Evolutionary conservation across 1,140 invertebrate genomes (phyloP).

Genomic region (Tetragnatha versicolor): DNA sequence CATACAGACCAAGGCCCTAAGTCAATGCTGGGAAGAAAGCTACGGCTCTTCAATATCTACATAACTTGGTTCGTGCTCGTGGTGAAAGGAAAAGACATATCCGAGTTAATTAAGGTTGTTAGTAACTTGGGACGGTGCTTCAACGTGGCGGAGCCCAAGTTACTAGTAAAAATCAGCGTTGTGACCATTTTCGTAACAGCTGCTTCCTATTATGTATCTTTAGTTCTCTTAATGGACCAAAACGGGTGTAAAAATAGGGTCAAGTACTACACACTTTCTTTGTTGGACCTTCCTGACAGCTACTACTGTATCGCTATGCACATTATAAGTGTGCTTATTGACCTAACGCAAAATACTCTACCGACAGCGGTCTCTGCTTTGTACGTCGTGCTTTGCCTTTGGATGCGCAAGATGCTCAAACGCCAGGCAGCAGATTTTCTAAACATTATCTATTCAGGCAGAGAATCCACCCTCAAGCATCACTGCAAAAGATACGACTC

Average conservation of each 20-base stretch:
- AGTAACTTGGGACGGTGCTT: neutral
- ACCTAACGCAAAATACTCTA: neutral
- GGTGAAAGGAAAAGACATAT: neutral
- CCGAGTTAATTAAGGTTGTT: neutral
- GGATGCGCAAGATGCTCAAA: neutral
- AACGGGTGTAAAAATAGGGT: neutral
- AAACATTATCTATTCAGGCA: neutral
- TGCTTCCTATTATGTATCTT: neutral
- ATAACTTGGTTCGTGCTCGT: neutral
- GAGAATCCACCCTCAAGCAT: neutral
- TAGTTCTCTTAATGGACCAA: neutral
- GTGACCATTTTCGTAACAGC: neutral
- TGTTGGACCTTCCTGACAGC: neutral
- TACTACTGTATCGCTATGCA: neutral
- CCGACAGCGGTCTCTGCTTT: neutral
- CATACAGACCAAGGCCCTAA: neutral
- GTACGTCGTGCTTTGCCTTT: neutral
- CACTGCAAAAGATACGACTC: neutral
- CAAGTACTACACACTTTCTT: neutral
- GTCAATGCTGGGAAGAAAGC: neutral
- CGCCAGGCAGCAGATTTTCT: neutral
- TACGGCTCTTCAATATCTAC: neutral
- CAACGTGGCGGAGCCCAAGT: neutral
- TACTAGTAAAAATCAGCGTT: neutral
- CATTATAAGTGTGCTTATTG: neutral